These are phyloP conservation scores for Gadopsis marmoratus DNA, from an alignment of 2,797 vertebrate genomes.

Conservation along the genomic window DNA sequence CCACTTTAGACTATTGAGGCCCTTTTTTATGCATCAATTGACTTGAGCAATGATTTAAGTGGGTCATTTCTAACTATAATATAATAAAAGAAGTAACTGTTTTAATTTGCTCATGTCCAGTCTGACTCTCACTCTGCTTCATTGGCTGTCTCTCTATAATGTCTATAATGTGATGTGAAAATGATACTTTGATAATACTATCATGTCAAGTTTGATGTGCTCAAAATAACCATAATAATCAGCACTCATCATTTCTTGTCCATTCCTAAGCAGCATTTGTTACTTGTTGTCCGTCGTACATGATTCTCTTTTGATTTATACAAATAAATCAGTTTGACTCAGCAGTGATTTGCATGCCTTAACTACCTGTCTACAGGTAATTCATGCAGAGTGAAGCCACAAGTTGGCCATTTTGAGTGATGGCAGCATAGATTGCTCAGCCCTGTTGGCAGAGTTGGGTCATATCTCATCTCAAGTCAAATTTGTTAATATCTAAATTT, in stretches of 20 bases:
- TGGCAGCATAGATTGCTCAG: conserved; percentile 65
- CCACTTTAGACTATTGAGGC: conserved; percentile 60
- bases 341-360: conserved; percentile 62
- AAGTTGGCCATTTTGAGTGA: conserved; percentile 65
- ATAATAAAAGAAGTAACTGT: conserved; percentile 26
- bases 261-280: conserved; percentile 55
- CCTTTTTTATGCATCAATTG: conserved; percentile 35
- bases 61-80: conserved; percentile 36
- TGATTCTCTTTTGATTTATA: conserved; percentile 49
- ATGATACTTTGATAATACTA: conserved; percentile 36
- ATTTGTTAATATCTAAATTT: conserved; percentile 49
- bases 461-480: conserved; percentile 58
- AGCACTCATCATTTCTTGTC: conserved; percentile 29
- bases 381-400: conserved; percentile 47
- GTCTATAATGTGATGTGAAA: conserved; percentile 18
- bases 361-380: conserved; percentile 56
- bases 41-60: conserved; percentile 41
- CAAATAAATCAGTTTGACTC: conserved; percentile 51
- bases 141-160: background rate
- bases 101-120: conserved; percentile 25
- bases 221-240: conserved; percentile 45
- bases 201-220: conserved; percentile 34
- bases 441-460: conserved; percentile 46
- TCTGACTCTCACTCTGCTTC: conserved; percentile 13
- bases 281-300: conserved; percentile 17